phyloP scores from a whole-genome alignment of 2,888 invertebrate genomes.

The Synanthedon vespiformis region DNA sequence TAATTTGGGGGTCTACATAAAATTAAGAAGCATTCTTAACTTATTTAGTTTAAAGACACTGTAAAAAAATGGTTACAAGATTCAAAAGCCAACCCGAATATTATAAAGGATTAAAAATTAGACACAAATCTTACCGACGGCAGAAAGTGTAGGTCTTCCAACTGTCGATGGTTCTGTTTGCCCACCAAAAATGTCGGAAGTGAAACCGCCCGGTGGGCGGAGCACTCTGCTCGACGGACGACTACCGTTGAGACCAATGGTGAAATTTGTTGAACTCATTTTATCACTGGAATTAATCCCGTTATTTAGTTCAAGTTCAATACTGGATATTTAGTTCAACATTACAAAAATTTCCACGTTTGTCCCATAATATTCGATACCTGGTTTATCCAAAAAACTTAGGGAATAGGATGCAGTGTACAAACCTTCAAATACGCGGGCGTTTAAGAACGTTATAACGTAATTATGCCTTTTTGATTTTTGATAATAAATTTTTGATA shows the following conservation, averaged over 20 bases:
- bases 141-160: conserved; percentile 18
- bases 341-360: conserved; percentile 5
- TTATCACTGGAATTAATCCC: conserved; percentile 14
- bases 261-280: conserved; percentile 70
- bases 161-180: conserved; percentile 67
- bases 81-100: too few relatives aligned
- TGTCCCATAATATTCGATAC: conserved; percentile 17
- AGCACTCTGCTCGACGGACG: conserved; percentile 73
- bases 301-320: too few relatives aligned
- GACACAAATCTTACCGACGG: neutral
- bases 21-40: too few relatives aligned
- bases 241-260: conserved; percentile 65
- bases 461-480: conserved; percentile 14
- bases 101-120: too few relatives aligned
- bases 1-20: too few relatives aligned
- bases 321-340: conserved; percentile 14
- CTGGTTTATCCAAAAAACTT: conserved; percentile 11
- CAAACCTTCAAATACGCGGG: too few relatives aligned
- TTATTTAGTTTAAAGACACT: too few relatives aligned
- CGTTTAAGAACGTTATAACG: too few relatives aligned
- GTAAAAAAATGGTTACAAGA: too few relatives aligned
- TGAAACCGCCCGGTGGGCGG: conserved; percentile 78
- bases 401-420: too few relatives aligned
- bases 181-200: conserved; percentile 75
- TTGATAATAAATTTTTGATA: conserved; percentile 23